Conservation (phyloP, 2,888 invertebrate genomes). For the Drosophila heteroneura region DNA sequence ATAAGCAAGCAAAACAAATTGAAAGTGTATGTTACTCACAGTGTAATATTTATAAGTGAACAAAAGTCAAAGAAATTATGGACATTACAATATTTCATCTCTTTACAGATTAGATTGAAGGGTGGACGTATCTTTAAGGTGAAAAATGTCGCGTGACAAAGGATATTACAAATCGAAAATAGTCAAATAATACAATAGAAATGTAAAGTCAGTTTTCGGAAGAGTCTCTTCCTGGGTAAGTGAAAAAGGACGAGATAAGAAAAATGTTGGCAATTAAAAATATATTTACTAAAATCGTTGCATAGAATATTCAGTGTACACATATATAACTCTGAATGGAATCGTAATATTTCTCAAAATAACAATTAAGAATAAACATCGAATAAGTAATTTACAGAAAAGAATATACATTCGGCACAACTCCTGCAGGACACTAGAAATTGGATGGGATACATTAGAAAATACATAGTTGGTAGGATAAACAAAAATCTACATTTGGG, state of each 20-base stretch:
- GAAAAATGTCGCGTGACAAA: not conserved
- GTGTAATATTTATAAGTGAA: not conserved
- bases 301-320: not conserved
- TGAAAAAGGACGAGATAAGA: not conserved
- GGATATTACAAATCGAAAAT: not conserved
- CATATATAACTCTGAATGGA: not conserved
- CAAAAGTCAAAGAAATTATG: not conserved
- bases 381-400: not conserved
- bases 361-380: not conserved
- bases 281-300: not conserved
- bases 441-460: conserved; percentile 3
- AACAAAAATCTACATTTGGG: not conserved
- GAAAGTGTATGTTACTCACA: not conserved
- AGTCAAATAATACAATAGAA: not conserved
- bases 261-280: not conserved
- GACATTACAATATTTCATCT: not conserved
- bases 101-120: not conserved
- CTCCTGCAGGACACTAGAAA: conserved; percentile 2
- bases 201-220: not conserved
- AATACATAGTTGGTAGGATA: not conserved
- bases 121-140: not conserved
- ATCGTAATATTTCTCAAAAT: not conserved
- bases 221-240: not conserved
- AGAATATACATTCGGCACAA: not conserved
- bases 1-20: not conserved